Percentiles rank a stretch among this genome's conserved stretches.
These are phyloP conservation scores for Allobates femoralis DNA, from an alignment of 2,797 vertebrate species.

Conservation along the genomic window DNA sequence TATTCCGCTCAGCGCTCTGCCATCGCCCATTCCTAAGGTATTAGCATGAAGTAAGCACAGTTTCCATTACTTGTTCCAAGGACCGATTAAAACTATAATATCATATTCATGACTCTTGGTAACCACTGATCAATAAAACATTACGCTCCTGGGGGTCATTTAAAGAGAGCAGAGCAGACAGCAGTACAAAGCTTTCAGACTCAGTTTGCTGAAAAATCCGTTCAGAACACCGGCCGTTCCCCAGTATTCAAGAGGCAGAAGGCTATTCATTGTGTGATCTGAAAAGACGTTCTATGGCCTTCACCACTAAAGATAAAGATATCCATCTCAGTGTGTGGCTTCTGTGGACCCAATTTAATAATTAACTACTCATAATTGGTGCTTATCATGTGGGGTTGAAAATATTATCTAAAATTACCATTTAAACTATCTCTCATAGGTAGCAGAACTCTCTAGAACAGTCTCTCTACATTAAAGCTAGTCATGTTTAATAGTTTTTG, in stretches of 20 bases:
- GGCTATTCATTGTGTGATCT: slow-evolving; percentile 16
- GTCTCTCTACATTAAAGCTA: not conserved
- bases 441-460: not conserved
- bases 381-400: not conserved
- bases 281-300: not conserved
- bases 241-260: slow-evolving; percentile 2
- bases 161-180: slow-evolving; percentile 53
- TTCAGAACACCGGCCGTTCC: slow-evolving; percentile 19
- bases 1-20: slow-evolving; percentile 53
- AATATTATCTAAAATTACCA: slow-evolving; percentile 29
- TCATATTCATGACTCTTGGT: slow-evolving; percentile 63
- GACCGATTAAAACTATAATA: slow-evolving; percentile 63
- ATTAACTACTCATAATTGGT: slow-evolving; percentile 20
- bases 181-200: slow-evolving; percentile 57
- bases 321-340: slow-evolving; percentile 18
- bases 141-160: slow-evolving; percentile 62
- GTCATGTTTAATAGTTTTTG: not conserved
- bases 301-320: slow-evolving; percentile 22
- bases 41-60: slow-evolving; percentile 53
- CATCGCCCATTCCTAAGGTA: slow-evolving; percentile 21
- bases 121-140: slow-evolving; percentile 64
- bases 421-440: slow-evolving; percentile 7
- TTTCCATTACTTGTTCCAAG: slow-evolving; percentile 58
- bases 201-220: slow-evolving; percentile 43
- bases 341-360: slow-evolving; percentile 13